Conservation (phyloP, 1,140 invertebrate genomes). For the Eubasilissa regina region DNA sequence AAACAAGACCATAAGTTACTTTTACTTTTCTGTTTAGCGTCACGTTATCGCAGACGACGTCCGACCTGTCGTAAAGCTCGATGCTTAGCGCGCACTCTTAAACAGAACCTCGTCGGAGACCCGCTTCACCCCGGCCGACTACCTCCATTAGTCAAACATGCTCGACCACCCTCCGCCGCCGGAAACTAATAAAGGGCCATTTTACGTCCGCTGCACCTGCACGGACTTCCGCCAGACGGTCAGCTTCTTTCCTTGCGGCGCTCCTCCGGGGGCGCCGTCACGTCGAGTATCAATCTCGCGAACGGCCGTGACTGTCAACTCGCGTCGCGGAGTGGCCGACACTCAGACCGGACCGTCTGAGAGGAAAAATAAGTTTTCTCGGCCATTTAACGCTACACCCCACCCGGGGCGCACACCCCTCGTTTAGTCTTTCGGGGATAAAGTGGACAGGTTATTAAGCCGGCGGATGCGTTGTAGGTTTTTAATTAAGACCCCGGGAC, state of each 20-base stretch:
- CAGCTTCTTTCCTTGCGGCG: background rate
- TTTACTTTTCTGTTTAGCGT: too few relatives aligned
- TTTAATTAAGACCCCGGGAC: too few relatives aligned
- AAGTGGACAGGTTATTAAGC: too few relatives aligned
- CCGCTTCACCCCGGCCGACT: background rate
- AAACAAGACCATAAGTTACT: too few relatives aligned
- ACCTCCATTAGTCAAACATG: constrained; percentile 22
- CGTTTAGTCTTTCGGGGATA: too few relatives aligned
- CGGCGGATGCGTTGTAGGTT: too few relatives aligned
- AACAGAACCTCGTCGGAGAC: background rate
- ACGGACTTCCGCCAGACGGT: background rate
- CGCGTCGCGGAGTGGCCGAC: too few relatives aligned
- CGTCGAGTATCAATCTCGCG: background rate
- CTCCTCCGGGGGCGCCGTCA: background rate
- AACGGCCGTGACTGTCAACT: background rate
- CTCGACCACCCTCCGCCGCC: background rate
- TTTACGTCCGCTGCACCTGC: background rate
- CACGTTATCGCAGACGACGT: background rate
- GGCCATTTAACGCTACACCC: background rate
- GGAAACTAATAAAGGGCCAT: background rate
- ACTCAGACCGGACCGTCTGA: background rate
- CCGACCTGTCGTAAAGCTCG: constrained; percentile 3
- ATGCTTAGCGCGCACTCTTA: constrained; percentile 9
- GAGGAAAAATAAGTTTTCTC: constrained; percentile 6
- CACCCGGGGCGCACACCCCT: background rate